A percentile compares a stretch with the other conserved stretches of the same genome.
These are phyloP conservation scores for Octodonta nipae DNA, from an alignment of 2,888 invertebrate genomes.

Conservation along the genomic window DNA sequence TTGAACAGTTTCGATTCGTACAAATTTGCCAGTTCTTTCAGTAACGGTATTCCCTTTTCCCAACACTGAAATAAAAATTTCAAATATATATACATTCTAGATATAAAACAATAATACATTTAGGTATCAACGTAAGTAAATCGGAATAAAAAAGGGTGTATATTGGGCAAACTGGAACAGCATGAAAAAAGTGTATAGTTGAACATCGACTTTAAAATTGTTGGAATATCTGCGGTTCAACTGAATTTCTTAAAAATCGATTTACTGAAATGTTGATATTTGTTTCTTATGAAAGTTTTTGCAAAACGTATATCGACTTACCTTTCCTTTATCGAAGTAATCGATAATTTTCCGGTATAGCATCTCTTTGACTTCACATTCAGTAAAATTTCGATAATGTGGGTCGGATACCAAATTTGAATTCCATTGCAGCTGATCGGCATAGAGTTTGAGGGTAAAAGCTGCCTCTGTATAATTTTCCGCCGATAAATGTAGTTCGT, in stretches of 20 bases:
- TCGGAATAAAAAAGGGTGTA: too few species aligned
- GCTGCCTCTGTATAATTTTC: conserved; percentile 92
- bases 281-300: too few species aligned
- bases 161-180: too few species aligned
- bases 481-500: conserved; percentile 79
- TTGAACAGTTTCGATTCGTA: conserved; percentile 80
- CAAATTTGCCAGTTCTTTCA: conserved; percentile 74
- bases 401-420: conserved; percentile 54
- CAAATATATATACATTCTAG: too few species aligned
- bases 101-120: too few species aligned
- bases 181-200: too few species aligned
- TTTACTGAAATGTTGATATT: conserved; percentile 1
- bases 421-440: conserved; percentile 78
- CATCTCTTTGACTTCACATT: conserved; percentile 81
- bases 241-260: conserved; percentile 1
- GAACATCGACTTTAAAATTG: too few species aligned
- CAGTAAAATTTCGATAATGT: conserved; percentile 60
- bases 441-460: conserved; percentile 85
- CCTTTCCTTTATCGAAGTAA: conserved; percentile 89
- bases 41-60: conserved; percentile 88
- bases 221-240: neutral
- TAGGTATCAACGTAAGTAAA: too few species aligned
- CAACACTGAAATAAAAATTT: conserved; percentile 52
- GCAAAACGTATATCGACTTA: conserved; percentile 28
- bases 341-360: conserved; percentile 79